phyloP scores from a whole-genome alignment of 92 coral and sea anemone genomes.

The Porites rus region DNA sequence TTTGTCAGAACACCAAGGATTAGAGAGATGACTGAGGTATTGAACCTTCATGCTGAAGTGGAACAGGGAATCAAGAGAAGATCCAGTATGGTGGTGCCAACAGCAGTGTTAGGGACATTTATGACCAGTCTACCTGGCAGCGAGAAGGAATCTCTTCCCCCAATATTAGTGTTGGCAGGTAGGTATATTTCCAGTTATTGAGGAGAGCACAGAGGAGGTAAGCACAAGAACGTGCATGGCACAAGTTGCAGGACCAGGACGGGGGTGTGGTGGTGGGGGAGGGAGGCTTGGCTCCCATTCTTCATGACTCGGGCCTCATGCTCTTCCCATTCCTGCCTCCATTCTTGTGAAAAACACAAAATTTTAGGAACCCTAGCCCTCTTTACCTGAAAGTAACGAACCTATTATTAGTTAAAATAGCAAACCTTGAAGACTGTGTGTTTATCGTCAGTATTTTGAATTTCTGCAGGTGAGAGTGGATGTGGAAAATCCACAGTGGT shows the following conservation, averaged over 20 bases:
- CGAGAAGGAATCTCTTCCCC: slow-evolving; percentile 78
- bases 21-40: slow-evolving; percentile 80
- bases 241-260: no score
- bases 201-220: no score
- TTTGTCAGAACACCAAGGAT: slow-evolving; percentile 79
- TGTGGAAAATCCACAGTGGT: slow-evolving; percentile 88
- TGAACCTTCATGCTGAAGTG: slow-evolving; percentile 88
- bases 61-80: slow-evolving; percentile 78
- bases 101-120: slow-evolving; percentile 81
- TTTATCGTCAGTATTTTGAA: neutral
- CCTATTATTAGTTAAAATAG: no score
- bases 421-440: neutral
- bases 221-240: no score
- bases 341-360: no score
- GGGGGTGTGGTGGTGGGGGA: no score
- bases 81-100: slow-evolving; percentile 75
- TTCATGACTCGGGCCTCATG: no score
- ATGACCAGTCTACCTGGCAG: slow-evolving; percentile 91
- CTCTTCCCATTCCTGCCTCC: no score
- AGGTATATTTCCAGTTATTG: slow-evolving; percentile 12
- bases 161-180: slow-evolving; percentile 89
- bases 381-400: no score
- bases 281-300: no score
- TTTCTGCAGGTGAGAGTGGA: slow-evolving; percentile 87
- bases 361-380: no score